phyloP scores from a whole-genome alignment of 2,888 invertebrate species.

The Apoda limacodes region DNA sequence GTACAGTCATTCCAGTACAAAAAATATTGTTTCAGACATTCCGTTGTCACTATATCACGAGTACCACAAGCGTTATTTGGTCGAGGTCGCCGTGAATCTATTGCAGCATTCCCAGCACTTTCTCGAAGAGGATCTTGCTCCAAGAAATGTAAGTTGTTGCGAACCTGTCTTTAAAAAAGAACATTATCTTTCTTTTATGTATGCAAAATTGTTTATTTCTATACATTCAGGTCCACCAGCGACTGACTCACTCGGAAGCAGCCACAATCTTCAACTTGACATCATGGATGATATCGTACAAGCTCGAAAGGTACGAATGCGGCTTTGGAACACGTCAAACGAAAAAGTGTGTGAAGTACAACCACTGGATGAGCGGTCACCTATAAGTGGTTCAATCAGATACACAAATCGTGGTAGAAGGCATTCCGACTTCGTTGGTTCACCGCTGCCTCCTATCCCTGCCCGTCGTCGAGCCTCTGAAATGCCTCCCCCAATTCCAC shows the following conservation, averaged over 20 bases:
- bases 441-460: constrained; percentile 72
- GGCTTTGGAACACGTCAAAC: constrained; percentile 85
- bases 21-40: constrained; percentile 77
- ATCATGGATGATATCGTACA: constrained; percentile 91
- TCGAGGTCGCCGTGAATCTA: constrained; percentile 82
- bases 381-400: constrained; percentile 62
- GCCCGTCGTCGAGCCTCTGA: constrained; percentile 79
- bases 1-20: not conserved
- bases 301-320: constrained; percentile 84
- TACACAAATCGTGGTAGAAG: constrained; percentile 74
- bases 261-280: constrained; percentile 85
- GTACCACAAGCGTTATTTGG: constrained; percentile 83
- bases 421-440: constrained; percentile 78
- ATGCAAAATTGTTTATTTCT: too few relatives aligned
- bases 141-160: constrained; percentile 58
- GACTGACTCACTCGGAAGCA: constrained; percentile 78
- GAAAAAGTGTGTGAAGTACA: constrained; percentile 87
- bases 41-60: constrained; percentile 87
- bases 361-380: constrained; percentile 77
- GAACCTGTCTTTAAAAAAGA: too few relatives aligned
- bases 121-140: constrained; percentile 54
- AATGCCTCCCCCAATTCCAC: constrained; percentile 71
- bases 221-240: constrained; percentile 78
- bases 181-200: too few relatives aligned
- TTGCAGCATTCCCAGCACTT: constrained; percentile 79